A percentile compares a stretch with the other conserved stretches of the same genome.
Evolutionary conservation across 2,888 invertebrate genomes (phyloP).

Genomic region (Leucoma salicis): DNA sequence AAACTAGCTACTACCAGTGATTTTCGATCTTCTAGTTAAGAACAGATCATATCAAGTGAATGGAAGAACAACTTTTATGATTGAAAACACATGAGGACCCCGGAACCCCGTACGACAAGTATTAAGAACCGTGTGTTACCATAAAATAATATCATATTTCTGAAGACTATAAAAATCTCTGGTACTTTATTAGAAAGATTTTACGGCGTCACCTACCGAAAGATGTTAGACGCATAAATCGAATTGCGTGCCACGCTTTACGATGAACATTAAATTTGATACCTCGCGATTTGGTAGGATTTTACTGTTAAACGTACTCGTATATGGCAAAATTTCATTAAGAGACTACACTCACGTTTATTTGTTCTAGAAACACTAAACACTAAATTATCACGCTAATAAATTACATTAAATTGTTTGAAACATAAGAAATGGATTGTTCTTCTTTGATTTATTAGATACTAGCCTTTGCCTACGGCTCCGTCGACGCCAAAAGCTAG

Average conservation of each 20-base stretch:
- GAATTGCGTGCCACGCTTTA: constrained; percentile 44
- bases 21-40: background rate
- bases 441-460: too few relatives aligned
- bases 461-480: too few relatives aligned
- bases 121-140: constrained; percentile 6
- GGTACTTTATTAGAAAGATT: constrained; percentile 28
- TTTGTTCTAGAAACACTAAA: too few relatives aligned
- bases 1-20: too few relatives aligned
- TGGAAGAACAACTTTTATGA: background rate
- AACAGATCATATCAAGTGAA: background rate
- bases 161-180: constrained; percentile 26
- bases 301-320: constrained; percentile 41
- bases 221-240: constrained; percentile 36
- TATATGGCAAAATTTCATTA: constrained; percentile 38
- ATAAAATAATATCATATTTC: constrained; percentile 10
- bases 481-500: too few relatives aligned
- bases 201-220: constrained; percentile 35
- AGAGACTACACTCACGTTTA: too few relatives aligned
- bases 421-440: too few relatives aligned
- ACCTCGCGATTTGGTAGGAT: constrained; percentile 33
- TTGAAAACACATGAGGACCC: background rate
- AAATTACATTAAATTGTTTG: too few relatives aligned
- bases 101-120: too few relatives aligned
- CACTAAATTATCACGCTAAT: too few relatives aligned
- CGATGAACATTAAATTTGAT: constrained; percentile 43